Percentiles rank a stretch among this genome's conserved stretches.
Conservation (phyloP, 2,888 invertebrate species). For the Pantelozetes paolii region DNA sequence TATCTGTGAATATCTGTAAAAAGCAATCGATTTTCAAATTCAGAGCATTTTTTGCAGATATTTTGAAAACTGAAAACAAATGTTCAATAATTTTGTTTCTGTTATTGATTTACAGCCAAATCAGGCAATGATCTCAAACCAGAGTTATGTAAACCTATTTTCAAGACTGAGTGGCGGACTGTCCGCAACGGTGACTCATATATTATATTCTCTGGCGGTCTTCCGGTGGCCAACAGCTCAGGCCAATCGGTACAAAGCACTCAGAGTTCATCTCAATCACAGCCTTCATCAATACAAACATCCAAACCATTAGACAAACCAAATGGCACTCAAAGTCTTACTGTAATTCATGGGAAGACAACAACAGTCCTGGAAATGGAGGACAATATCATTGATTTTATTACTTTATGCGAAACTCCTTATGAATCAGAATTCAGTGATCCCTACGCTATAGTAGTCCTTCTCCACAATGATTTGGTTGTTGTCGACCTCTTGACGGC, state of each 20-base stretch:
- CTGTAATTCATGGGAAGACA: conserved; percentile 90
- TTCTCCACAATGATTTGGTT: conserved; percentile 95
- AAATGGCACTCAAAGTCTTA: conserved; percentile 61
- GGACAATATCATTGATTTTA: conserved; percentile 93
- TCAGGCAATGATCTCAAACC: conserved; percentile 55
- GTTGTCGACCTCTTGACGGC: conserved; percentile 91
- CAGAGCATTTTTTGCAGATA: no score
- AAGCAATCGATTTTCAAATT: no score
- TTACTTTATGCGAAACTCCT: conserved; percentile 89
- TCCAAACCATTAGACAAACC: conserved; percentile 25
- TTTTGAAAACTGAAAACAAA: no score
- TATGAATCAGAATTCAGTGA: conserved; percentile 77
- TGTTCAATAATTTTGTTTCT: no score
- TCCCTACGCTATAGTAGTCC: conserved; percentile 94
- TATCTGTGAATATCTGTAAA: no score
- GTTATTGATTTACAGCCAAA: conserved; percentile 1
- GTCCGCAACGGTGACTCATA: conserved; percentile 78
- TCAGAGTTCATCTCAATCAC: background rate
- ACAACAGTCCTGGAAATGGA: conserved; percentile 99
- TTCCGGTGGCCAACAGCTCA: conserved; percentile 67
- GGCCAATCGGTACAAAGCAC: background rate
- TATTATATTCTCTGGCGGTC: conserved; percentile 94
- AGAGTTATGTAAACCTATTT: conserved; percentile 89
- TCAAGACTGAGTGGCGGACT: conserved; percentile 92
- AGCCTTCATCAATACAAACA: background rate